Conservation (phyloP, 2,113 vertebrate genomes). For the Tetraodon nigroviridis region DNA sequence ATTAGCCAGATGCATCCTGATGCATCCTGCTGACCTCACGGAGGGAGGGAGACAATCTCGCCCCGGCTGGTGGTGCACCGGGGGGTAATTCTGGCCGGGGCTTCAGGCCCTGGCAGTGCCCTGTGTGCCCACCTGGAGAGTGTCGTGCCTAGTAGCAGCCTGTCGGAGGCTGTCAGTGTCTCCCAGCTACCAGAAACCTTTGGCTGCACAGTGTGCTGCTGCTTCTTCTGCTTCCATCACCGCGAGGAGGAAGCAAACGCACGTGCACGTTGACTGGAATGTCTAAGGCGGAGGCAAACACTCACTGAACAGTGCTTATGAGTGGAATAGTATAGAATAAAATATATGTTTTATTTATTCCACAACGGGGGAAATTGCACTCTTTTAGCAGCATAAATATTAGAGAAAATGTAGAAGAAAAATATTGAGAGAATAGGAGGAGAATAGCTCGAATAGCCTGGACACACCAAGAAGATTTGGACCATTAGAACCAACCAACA, state of each 20-base stretch:
- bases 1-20: constrained; percentile 20
- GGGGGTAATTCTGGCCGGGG: constrained; percentile 33
- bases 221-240: constrained; percentile 6
- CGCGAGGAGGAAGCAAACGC: not conserved
- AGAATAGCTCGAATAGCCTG: no score
- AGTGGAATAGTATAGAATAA: no score
- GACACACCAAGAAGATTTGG: no score
- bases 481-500: no score
- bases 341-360: no score
- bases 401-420: no score
- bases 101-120: constrained; percentile 38
- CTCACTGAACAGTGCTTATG: no score
- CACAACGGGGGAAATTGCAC: no score
- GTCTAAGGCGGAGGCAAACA: no score
- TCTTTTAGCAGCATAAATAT: no score
- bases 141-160: constrained; percentile 10
- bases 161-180: constrained; percentile 27
- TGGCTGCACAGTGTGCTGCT: constrained; percentile 48
- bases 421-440: no score
- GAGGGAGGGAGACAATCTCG: constrained; percentile 26
- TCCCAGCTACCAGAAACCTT: constrained; percentile 52
- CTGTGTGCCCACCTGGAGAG: constrained; percentile 41
- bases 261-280: no score
- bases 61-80: constrained; percentile 29
- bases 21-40: constrained; percentile 9